These are phyloP conservation scores for Tetanocera ferruginea DNA, from an alignment of 2,888 invertebrate genomes.

Conservation along the genomic window DNA sequence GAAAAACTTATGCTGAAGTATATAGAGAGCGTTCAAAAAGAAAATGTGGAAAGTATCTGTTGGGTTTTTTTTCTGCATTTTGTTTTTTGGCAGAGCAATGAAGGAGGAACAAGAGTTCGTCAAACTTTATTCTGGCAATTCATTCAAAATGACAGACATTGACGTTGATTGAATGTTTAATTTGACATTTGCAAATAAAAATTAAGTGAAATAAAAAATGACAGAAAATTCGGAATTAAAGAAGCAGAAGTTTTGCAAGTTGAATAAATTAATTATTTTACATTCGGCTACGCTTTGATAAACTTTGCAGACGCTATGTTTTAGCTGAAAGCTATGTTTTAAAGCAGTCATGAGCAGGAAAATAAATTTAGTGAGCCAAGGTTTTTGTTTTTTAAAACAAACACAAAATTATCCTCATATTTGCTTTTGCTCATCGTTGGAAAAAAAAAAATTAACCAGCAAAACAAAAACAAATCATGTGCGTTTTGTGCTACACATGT, in stretches of 20 bases:
- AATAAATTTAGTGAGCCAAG: too few species aligned
- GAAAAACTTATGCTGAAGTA: constrained; percentile 33
- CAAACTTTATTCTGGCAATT: constrained; percentile 23
- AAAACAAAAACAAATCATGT: too few species aligned
- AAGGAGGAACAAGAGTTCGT: constrained; percentile 15
- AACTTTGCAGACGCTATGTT: not conserved
- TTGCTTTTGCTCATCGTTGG: too few species aligned
- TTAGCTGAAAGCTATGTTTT: not conserved
- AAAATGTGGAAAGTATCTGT: not conserved
- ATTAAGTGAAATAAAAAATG: not conserved
- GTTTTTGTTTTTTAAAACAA: too few species aligned
- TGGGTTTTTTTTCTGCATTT: not conserved
- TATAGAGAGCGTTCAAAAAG: not conserved
- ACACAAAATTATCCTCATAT: too few species aligned
- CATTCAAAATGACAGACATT: constrained; percentile 20
- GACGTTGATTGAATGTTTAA: constrained; percentile 36
- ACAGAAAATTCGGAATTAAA: not conserved
- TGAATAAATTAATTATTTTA: constrained; percentile 1
- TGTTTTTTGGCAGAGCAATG: not conserved
- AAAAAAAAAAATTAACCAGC: too few species aligned
- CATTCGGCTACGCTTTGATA: not conserved
- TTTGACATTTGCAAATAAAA: constrained; percentile 30
- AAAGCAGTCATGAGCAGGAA: too few species aligned
- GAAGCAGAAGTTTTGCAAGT: not conserved
- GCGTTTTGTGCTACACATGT: too few species aligned